phyloP scores from a whole-genome alignment of 2,113 vertebrate species.

The Echinops telfairi region DNA sequence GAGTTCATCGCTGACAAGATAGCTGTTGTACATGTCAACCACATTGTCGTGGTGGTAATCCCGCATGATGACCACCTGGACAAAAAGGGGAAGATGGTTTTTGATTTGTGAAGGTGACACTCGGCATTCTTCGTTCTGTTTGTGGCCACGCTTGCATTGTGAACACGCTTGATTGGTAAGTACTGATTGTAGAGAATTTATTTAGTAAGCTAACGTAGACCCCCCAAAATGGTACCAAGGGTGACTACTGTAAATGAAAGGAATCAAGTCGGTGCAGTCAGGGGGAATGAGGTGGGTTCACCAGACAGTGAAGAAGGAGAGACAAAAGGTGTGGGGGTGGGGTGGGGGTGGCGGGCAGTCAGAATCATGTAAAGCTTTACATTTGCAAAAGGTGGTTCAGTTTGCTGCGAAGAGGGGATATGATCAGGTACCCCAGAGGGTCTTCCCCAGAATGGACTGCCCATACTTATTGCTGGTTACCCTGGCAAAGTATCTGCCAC shows the following conservation, averaged over 20 bases:
- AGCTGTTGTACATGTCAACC: slow-evolving; percentile 99
- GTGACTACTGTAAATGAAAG: background rate
- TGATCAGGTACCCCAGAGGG: background rate
- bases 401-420: background rate
- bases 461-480: background rate
- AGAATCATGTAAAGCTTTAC: background rate
- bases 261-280: background rate
- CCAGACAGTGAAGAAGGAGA: background rate
- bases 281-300: background rate
- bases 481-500: background rate
- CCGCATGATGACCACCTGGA: slow-evolving; percentile 98
- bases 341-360: too few species aligned
- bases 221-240: background rate
- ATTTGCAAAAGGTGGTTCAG: background rate
- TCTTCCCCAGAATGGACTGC: background rate
- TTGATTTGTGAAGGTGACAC: background rate
- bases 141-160: background rate
- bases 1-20: slow-evolving; percentile 96
- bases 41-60: slow-evolving; percentile 99
- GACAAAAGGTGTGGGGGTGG: background rate
- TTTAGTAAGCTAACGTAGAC: background rate
- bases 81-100: slow-evolving; percentile 60
- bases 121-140: background rate
- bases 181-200: background rate
- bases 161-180: background rate